A percentile compares a stretch with the other conserved stretches of the same genome.
Conservation (phyloP, 2,888 invertebrate species). For the Drosophila aldrichi region DNA sequence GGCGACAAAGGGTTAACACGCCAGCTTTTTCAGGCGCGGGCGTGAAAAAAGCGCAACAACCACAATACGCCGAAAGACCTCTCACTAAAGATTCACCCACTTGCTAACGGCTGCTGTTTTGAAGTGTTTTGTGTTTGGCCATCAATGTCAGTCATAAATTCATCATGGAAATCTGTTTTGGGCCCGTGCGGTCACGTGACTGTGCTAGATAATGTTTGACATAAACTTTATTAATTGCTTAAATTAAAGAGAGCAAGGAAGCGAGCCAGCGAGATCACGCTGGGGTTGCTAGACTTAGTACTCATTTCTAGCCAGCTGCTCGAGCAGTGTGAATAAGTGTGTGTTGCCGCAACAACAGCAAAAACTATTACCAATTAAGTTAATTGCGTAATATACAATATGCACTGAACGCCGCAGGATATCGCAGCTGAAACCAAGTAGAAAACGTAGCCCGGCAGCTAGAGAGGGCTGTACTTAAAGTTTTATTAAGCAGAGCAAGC, state of each 20-base stretch:
- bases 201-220: constrained; percentile 75
- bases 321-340: constrained; percentile 34
- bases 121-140: constrained; percentile 53
- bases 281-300: constrained; percentile 32
- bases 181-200: constrained; percentile 78
- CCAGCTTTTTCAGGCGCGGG: constrained; percentile 52
- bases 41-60: constrained; percentile 76
- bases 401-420: constrained; percentile 64
- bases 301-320: constrained; percentile 1
- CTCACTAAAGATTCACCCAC: constrained; percentile 36
- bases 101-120: constrained; percentile 52
- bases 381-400: constrained; percentile 74
- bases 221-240: constrained; percentile 74
- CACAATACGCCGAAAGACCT: constrained; percentile 30
- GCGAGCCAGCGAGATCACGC: constrained; percentile 23
- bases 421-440: constrained; percentile 26
- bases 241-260: constrained; percentile 63
- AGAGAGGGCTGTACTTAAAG: constrained; percentile 21
- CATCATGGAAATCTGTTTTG: constrained; percentile 80
- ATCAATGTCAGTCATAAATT: constrained; percentile 82
- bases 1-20: constrained; percentile 69
- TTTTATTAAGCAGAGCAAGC: background rate
- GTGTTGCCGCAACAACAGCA: constrained; percentile 57
- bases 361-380: constrained; percentile 75
- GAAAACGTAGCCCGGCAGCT: constrained; percentile 7